These are phyloP conservation scores for Percopsis omiscomaycus DNA, from an alignment of 2,797 vertebrate species.

Conservation along the genomic window DNA sequence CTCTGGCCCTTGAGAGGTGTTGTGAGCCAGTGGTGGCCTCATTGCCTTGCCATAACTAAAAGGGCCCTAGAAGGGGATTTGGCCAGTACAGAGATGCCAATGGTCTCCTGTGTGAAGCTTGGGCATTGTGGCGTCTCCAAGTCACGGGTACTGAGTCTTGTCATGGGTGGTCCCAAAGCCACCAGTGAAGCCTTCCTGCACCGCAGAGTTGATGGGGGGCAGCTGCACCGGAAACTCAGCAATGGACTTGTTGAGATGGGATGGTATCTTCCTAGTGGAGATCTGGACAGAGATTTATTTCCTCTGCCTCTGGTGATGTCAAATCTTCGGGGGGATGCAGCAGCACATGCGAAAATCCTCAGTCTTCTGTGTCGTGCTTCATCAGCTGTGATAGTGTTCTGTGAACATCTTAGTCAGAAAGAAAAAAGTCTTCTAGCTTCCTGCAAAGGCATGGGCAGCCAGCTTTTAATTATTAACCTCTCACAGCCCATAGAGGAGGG, in stretches of 20 bases:
- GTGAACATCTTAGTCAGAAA: conserved; percentile 71
- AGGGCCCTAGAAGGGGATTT: conserved; percentile 68
- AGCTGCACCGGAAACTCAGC: conserved; percentile 59
- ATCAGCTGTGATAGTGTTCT: conserved; percentile 79
- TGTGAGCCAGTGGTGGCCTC: conserved; percentile 73
- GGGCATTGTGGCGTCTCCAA: conserved; percentile 75
- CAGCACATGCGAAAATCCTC: conserved; percentile 69
- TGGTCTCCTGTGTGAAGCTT: conserved; percentile 72
- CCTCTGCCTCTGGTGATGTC: conserved; percentile 74
- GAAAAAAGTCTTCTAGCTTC: conserved; percentile 65
- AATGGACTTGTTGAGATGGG: conserved; percentile 81
- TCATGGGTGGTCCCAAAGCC: conserved; percentile 62
- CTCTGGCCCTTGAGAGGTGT: conserved; percentile 81
- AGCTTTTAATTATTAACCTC: conserved; percentile 69
- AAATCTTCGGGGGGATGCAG: conserved; percentile 80
- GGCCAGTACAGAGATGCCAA: conserved; percentile 69
- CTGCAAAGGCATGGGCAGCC: conserved; percentile 54
- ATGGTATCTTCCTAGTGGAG: conserved; percentile 79
- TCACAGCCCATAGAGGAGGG: conserved; percentile 33
- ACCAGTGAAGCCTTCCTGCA: conserved; percentile 78
- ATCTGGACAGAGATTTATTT: conserved; percentile 62
- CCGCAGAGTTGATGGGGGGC: conserved; percentile 73
- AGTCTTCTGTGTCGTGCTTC: conserved; percentile 76
- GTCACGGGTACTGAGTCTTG: conserved; percentile 78
- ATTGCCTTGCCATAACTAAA: conserved; percentile 32